Conservation (phyloP, 1,140 invertebrate species). For the Portunus trituberculatus region DNA sequence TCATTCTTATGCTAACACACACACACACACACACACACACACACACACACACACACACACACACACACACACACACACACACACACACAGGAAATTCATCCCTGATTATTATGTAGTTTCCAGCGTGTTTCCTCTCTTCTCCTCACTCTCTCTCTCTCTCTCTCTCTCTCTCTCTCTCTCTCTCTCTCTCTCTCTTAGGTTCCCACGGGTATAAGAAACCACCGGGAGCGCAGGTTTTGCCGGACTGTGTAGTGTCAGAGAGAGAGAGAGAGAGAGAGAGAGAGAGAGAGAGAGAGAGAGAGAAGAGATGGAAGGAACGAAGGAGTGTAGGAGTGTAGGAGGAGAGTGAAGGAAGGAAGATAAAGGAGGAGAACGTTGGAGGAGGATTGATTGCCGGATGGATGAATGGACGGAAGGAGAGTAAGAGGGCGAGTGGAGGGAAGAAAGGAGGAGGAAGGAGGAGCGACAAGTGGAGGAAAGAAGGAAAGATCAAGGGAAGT, state of each 20-base stretch:
- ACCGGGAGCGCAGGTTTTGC: not conserved
- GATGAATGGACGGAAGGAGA: not conserved
- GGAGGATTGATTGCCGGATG: too few species aligned
- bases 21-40: not conserved
- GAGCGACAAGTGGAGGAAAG: not conserved
- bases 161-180: conserved; percentile 20
- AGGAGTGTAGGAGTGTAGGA: not conserved
- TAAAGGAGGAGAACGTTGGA: too few species aligned
- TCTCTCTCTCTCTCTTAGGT: conserved; percentile 4
- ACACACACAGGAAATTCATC: not conserved
- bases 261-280: not conserved
- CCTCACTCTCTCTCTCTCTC: conserved; percentile 18
- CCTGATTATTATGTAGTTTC: not conserved
- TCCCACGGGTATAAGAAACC: too few species aligned
- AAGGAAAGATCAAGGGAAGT: not conserved
- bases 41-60: not conserved
- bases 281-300: not conserved
- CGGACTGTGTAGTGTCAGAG: not conserved
- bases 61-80: not conserved
- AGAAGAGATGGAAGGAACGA: not conserved
- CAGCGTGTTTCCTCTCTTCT: not conserved
- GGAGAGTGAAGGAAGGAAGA: too few species aligned
- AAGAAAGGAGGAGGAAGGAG: not conserved
- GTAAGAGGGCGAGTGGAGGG: not conserved
- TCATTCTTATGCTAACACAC: too few species aligned